These are phyloP conservation scores for Tetramorium simillimum DNA, from an alignment of 1,140 invertebrate species.

Conservation along the genomic window DNA sequence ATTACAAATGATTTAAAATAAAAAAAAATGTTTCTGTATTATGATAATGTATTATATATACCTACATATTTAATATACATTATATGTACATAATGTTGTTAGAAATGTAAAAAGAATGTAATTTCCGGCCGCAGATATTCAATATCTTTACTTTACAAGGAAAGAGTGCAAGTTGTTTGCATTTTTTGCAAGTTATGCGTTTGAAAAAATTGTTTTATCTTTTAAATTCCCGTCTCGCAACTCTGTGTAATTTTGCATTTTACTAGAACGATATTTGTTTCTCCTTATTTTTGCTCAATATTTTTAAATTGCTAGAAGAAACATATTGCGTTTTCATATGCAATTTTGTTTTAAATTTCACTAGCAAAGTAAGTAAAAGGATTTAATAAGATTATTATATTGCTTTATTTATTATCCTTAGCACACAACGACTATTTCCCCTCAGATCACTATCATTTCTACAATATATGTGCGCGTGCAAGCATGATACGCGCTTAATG, in stretches of 20 bases:
- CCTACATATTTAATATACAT: not conserved
- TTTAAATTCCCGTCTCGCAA: not conserved
- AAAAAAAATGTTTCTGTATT: not conserved
- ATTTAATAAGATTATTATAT: not conserved
- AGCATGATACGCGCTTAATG: constrained; percentile 42
- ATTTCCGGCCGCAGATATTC: not conserved
- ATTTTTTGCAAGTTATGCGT: not conserved
- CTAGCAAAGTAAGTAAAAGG: not conserved
- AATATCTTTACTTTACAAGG: not conserved
- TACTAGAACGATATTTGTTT: not conserved
- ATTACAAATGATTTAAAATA: not conserved
- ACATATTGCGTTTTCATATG: not conserved
- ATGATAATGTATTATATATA: not conserved
- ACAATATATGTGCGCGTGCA: not conserved
- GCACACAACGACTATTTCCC: not conserved
- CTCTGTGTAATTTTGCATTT: constrained; percentile 13
- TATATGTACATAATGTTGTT: not conserved
- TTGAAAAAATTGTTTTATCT: constrained; percentile 3
- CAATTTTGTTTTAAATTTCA: not conserved
- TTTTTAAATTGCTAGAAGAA: not conserved
- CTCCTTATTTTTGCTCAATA: not conserved
- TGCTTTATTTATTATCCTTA: not conserved
- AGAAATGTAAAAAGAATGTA: not conserved
- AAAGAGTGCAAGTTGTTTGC: not conserved
- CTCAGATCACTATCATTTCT: not conserved